A percentile compares a stretch with the other conserved stretches of the same genome.
Evolutionary conservation across 1,140 invertebrate genomes (phyloP).

Genomic region (Eulimnadia texana): DNA sequence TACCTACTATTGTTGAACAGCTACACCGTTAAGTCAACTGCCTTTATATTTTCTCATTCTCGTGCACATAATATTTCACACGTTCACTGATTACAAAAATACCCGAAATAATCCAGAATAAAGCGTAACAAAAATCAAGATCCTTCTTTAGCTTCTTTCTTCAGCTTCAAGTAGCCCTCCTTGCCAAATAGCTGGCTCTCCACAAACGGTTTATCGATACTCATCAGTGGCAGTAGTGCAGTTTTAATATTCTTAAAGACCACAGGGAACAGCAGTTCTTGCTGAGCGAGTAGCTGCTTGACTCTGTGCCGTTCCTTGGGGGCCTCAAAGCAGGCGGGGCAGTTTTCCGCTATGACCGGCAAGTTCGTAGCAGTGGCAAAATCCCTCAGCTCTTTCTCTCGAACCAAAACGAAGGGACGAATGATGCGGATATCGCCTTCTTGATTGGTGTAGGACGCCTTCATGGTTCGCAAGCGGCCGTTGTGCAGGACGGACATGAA

Average conservation of each 20-base stretch:
- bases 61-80: too few relatives aligned
- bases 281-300: conserved; percentile 53
- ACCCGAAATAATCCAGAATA: too few relatives aligned
- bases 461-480: conserved; percentile 60
- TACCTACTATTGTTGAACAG: too few relatives aligned
- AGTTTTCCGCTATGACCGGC: conserved; percentile 45
- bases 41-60: too few relatives aligned
- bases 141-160: not conserved
- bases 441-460: conserved; percentile 55
- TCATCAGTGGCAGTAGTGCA: conserved; percentile 53
- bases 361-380: conserved; percentile 52
- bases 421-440: conserved; percentile 68
- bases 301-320: conserved; percentile 48
- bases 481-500: conserved; percentile 67
- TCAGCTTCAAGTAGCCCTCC: conserved; percentile 9
- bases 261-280: conserved; percentile 56
- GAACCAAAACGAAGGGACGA: conserved; percentile 71
- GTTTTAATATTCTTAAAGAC: conserved; percentile 50
- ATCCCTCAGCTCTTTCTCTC: conserved; percentile 52
- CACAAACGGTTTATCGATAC: conserved; percentile 38
- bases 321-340: conserved; percentile 44
- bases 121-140: not conserved
- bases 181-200: conserved; percentile 28
- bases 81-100: too few relatives aligned
- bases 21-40: too few relatives aligned